Conservation (phyloP, 2,888 invertebrate genomes). For the Nineta flava region DNA sequence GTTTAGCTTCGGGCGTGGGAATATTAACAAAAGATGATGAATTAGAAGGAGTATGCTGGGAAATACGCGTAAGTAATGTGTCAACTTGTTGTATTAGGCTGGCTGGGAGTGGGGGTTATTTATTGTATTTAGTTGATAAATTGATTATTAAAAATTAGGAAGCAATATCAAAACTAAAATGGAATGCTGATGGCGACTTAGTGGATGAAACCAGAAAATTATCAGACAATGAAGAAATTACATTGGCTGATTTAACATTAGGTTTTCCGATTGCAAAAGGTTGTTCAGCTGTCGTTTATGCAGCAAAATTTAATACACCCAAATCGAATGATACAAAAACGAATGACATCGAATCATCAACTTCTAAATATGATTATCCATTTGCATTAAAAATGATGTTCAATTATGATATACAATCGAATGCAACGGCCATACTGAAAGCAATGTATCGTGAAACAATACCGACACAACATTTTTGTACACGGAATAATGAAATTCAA, state of each 20-base stretch:
- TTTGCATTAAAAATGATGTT: slow-evolving; percentile 85
- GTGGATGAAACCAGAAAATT: slow-evolving; percentile 25
- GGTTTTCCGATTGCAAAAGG: slow-evolving; percentile 64
- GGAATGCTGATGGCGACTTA: slow-evolving; percentile 31
- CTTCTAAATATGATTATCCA: slow-evolving; percentile 30
- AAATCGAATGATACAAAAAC: not conserved
- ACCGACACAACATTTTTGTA: slow-evolving; percentile 42
- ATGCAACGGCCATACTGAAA: slow-evolving; percentile 54
- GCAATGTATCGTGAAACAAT: slow-evolving; percentile 73
- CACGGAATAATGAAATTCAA: slow-evolving; percentile 27
- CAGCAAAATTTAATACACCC: slow-evolving; percentile 35
- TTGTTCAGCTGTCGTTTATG: slow-evolving; percentile 66
- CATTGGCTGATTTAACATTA: slow-evolving; percentile 43
- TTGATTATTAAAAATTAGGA: slow-evolving; percentile 27
- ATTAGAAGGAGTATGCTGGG: slow-evolving; percentile 60
- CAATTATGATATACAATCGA: slow-evolving; percentile 74
- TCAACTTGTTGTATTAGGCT: not conserved
- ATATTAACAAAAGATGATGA: slow-evolving; percentile 62
- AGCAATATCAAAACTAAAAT: slow-evolving; percentile 39
- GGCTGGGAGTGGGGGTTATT: not conserved
- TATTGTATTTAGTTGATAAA: not conserved
- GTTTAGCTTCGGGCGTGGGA: slow-evolving; percentile 55
- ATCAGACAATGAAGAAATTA: slow-evolving; percentile 28
- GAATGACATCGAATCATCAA: not conserved
- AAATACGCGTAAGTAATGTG: slow-evolving; percentile 42